These are phyloP conservation scores for Spialia ferax DNA, from an alignment of 2,888 invertebrate species.

Conservation along the genomic window DNA sequence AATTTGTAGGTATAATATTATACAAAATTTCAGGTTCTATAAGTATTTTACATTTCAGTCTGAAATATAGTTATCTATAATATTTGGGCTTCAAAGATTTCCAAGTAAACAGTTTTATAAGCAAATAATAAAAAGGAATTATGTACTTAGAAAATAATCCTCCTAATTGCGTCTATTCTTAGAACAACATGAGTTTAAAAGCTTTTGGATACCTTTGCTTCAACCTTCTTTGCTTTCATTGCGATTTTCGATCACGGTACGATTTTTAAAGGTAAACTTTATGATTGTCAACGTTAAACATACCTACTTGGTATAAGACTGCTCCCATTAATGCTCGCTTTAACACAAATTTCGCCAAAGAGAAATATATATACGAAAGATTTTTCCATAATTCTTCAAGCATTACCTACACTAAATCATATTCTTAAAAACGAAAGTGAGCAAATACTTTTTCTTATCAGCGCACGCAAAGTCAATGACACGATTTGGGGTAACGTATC, in stretches of 20 bases:
- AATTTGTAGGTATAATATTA: not conserved
- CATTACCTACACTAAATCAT: slow-evolving; percentile 16
- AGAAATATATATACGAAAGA: not conserved
- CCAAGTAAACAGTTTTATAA: not conserved
- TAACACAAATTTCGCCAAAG: too few relatives aligned
- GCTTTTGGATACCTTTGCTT: too few relatives aligned
- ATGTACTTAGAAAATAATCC: not conserved
- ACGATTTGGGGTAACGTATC: slow-evolving; percentile 55
- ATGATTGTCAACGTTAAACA: too few relatives aligned
- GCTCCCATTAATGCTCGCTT: too few relatives aligned
- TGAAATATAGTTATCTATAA: not conserved
- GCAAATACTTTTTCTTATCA: slow-evolving; percentile 41
- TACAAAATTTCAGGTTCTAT: not conserved
- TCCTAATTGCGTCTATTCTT: not conserved
- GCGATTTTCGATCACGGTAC: too few relatives aligned
- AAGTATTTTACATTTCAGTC: not conserved
- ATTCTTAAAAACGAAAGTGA: slow-evolving; percentile 36
- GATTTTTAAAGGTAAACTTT: too few relatives aligned
- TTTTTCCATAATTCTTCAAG: not conserved
- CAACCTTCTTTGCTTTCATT: too few relatives aligned
- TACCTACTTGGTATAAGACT: too few relatives aligned
- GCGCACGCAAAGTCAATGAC: slow-evolving; percentile 42
- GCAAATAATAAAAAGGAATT: not conserved
- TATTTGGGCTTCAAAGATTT: not conserved
- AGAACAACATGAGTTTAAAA: not conserved